Evolutionary conservation across 2,888 invertebrate species (phyloP), one percentile per base, ranked within the genome.

Genomic region (Callimorpha dominula): DNA sequence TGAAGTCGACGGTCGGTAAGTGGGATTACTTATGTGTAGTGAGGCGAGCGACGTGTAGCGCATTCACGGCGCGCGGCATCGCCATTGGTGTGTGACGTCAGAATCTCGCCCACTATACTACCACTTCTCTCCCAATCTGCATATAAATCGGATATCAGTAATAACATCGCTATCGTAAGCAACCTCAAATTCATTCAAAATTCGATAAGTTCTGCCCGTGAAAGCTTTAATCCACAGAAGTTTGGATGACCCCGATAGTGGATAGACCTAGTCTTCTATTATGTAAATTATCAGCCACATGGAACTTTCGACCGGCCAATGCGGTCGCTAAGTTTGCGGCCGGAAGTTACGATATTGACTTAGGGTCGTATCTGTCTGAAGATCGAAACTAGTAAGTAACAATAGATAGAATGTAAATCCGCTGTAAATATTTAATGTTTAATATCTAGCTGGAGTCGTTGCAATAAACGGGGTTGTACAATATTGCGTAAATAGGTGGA

Each of bases 131-230:
- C 84, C 85, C 90, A 94, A 96, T 96, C 95, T 96, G 94, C 96
- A 96, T 96, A 95, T 95, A 95, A 95, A 96, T 96, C 94, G 95
- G 93, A 94, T 95, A 94, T 92, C 93, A 93, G 94, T 95, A 95
- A 95, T 95, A 94, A 94, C 92, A 92, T 93, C 92, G 91, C 92
- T 89, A 92, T 93, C 93, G 92, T 91, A 93, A 94, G 94, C 91
- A 93, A 91, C 90, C 93, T 92, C 87, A 94, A 95, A 93, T 94
- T 93, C 94, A 91, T 92, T 93, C 93, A 90, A 93, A 95, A 95
- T 94, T 93, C 93, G 94, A 95, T 95, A 95, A 95, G 92, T 92
- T 89, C 89, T 89, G 89, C 91, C 91, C 89, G 91, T 93, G 94
- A 94, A 95, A 92, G 92, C 94, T 93, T 90, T 94, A 94, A 94